Evolutionary conservation across 1,140 invertebrate species (phyloP).

Genomic region (Pinna nobilis): DNA sequence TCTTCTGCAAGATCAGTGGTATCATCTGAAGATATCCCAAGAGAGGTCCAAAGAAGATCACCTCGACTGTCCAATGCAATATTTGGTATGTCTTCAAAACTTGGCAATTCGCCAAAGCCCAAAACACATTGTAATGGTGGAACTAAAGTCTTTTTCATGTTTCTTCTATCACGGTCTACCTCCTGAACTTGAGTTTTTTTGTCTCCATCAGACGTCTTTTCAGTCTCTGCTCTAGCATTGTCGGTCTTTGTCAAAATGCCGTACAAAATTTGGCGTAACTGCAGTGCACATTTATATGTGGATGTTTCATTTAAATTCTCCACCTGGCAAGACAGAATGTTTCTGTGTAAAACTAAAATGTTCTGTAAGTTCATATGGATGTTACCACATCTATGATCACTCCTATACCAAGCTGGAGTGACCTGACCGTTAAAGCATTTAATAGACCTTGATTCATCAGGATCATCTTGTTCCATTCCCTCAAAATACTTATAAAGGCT

Average conservation of each 20-base stretch:
- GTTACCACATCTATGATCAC: conserved; percentile 78
- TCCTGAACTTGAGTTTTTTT: conserved; percentile 69
- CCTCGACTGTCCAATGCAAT: conserved; percentile 31
- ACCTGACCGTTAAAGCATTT: conserved; percentile 51
- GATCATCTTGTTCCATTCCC: not conserved
- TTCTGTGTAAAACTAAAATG: conserved; percentile 79
- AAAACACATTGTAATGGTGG: conserved; percentile 43
- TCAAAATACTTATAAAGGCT: conserved; percentile 11
- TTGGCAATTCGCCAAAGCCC: conserved; percentile 55
- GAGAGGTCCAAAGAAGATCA: conserved; percentile 50
- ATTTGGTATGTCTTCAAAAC: conserved; percentile 48
- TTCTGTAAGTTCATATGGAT: conserved; percentile 82
- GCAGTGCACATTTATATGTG: conserved; percentile 79
- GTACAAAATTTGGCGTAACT: conserved; percentile 82
- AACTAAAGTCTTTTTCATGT: conserved; percentile 60
- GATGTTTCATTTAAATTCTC: conserved; percentile 81
- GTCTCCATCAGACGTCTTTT: conserved; percentile 47
- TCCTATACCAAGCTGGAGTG: conserved; percentile 81
- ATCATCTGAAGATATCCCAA: conserved; percentile 35
- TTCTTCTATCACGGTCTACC: conserved; percentile 64
- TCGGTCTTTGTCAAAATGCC: conserved; percentile 76
- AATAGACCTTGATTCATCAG: not conserved
- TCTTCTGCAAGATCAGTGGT: conserved; percentile 77
- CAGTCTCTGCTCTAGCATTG: not conserved
- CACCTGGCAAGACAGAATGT: conserved; percentile 83